A percentile compares a stretch with the other conserved stretches of the same genome.
Conservation (phyloP, 2,797 vertebrate genomes). For the Anas bahamensis region DNA sequence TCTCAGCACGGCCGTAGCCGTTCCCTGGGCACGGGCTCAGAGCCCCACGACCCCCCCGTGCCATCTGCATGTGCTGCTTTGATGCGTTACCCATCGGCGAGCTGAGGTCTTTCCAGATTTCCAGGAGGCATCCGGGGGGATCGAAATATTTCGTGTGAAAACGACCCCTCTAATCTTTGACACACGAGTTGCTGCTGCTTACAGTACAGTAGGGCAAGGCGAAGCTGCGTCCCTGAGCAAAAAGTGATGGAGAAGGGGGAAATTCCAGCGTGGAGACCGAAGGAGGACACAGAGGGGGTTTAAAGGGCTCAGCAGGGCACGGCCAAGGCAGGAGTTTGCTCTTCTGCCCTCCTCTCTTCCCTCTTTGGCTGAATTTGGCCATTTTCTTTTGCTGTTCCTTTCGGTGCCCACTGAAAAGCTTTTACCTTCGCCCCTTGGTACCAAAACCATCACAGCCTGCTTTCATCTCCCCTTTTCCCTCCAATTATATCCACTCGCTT, state of each 20-base stretch:
- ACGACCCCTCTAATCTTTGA: background rate
- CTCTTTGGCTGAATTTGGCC: background rate
- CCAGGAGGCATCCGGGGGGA: background rate
- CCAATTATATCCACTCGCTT: background rate
- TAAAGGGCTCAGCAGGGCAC: fast-evolving
- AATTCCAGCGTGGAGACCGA: background rate
- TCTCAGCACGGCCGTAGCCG: background rate
- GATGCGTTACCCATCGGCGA: background rate
- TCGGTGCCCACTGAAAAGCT: background rate
- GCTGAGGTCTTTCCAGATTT: background rate
- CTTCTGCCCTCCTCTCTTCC: background rate
- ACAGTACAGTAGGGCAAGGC: background rate
- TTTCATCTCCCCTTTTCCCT: background rate
- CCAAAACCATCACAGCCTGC: background rate
- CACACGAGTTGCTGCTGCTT: background rate
- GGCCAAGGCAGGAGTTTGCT: background rate
- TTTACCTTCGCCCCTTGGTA: background rate
- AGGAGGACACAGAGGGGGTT: background rate
- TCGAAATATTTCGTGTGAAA: background rate
- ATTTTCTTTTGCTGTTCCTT: background rate
- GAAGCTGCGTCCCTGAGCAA: background rate
- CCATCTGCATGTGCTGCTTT: background rate
- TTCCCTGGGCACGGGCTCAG: background rate
- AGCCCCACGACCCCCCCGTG: background rate
- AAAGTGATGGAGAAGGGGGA: background rate